Conservation (phyloP, 2,113 vertebrate species). For the Bos indicus region DNA sequence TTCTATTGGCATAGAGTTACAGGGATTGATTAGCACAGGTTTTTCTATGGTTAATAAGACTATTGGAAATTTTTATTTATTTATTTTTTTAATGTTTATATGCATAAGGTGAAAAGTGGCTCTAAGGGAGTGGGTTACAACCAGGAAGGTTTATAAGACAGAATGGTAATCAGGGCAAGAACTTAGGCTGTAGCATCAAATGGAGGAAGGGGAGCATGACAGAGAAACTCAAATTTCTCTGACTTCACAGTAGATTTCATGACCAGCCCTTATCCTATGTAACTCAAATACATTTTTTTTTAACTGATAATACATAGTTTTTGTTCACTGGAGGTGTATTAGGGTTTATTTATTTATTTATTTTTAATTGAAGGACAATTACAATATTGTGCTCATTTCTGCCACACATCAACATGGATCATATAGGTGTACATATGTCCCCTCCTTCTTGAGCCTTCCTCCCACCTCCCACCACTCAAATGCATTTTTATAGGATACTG, state of each 20-base stretch:
- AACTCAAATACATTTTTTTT: background rate
- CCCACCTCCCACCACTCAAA: background rate
- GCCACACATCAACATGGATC: background rate
- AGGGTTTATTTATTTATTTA: background rate
- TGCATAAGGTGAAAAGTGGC: background rate
- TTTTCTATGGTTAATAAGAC: background rate
- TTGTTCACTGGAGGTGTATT: background rate
- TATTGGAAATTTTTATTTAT: background rate
- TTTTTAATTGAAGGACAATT: background rate
- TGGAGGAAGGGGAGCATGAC: fast-evolving
- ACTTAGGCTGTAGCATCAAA: background rate
- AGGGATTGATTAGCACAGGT: background rate
- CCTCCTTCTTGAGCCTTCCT: background rate
- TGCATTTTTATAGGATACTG: background rate
- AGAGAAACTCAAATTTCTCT: background rate
- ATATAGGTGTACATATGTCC: background rate
- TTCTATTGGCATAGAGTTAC: background rate
- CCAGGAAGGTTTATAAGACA: background rate
- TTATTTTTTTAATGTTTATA: background rate
- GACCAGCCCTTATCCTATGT: background rate
- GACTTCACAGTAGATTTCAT: background rate
- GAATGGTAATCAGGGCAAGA: no score
- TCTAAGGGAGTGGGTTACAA: background rate
- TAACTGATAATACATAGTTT: background rate
- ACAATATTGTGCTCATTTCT: background rate